Evolutionary conservation across 2,113 vertebrate genomes (phyloP).

Genomic region (Python bivittatus): DNA sequence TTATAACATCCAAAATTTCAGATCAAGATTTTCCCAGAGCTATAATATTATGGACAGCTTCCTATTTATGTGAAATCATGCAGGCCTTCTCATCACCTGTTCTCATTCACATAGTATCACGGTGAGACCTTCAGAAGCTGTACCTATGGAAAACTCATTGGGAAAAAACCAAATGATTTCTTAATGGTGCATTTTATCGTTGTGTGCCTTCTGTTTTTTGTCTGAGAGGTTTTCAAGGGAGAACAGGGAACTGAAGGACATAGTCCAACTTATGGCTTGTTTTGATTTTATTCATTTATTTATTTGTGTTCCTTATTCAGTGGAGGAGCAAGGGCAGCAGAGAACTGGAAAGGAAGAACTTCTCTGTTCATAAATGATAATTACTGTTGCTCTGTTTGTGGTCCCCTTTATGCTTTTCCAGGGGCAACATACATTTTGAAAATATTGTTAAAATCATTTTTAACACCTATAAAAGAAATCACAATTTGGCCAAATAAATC

Average conservation of each 20-base stretch:
- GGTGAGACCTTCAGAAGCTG: slow-evolving; percentile 16
- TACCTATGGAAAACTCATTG: slow-evolving; percentile 18
- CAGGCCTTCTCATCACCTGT: slow-evolving; percentile 19
- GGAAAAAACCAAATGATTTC: slow-evolving; percentile 23
- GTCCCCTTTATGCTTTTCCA: not conserved
- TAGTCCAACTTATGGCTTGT: not conserved
- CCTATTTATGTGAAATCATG: slow-evolving; percentile 35
- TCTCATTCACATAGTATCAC: slow-evolving; percentile 11
- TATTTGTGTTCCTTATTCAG: not conserved
- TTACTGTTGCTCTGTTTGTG: not conserved
- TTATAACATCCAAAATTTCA: slow-evolving; percentile 69
- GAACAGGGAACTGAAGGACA: not conserved
- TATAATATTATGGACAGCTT: slow-evolving; percentile 37
- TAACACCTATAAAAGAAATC: not conserved
- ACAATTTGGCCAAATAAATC: not conserved
- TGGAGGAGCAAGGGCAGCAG: not conserved
- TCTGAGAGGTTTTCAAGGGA: not conserved
- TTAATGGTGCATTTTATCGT: slow-evolving; percentile 9
- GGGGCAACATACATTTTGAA: not conserved
- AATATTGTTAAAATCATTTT: not conserved
- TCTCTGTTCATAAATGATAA: not conserved
- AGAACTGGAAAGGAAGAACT: not conserved
- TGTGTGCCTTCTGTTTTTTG: not conserved
- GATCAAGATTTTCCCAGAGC: slow-evolving; percentile 56
- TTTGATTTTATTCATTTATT: not conserved